Percentiles rank a stretch among this genome's conserved stretches.
Evolutionary conservation across 2,113 vertebrate genomes (phyloP).

Genomic region (Planiliza haematocheilus): DNA sequence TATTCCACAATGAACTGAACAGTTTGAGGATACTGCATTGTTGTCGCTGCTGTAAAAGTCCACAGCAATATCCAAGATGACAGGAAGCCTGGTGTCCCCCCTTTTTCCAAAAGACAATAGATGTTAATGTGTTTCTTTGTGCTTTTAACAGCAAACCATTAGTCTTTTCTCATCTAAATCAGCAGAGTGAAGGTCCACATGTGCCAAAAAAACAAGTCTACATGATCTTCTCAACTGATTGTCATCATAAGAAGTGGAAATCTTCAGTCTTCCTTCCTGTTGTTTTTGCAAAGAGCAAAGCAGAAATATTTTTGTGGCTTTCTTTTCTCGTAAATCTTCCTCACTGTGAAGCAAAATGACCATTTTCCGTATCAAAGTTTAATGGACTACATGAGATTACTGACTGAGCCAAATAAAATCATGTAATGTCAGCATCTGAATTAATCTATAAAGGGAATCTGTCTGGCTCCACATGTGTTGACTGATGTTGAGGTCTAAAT

Average conservation of each 20-base stretch:
- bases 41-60: too few species aligned
- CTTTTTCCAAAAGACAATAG: not conserved
- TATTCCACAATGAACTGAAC: not conserved
- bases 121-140: not conserved
- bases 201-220: slow-evolving; percentile 3
- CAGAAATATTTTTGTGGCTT: slow-evolving; percentile 42
- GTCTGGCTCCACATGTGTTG: slow-evolving; percentile 28
- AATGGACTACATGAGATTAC: slow-evolving; percentile 37
- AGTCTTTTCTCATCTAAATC: slow-evolving; percentile 11
- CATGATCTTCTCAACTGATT: slow-evolving; percentile 1
- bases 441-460: slow-evolving; percentile 9
- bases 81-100: not conserved
- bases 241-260: not conserved
- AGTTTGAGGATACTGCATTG: not conserved
- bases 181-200: not conserved
- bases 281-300: slow-evolving; percentile 13
- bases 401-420: slow-evolving; percentile 36
- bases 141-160: slow-evolving; percentile 7
- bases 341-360: not conserved
- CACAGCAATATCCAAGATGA: not conserved
- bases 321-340: slow-evolving; percentile 23
- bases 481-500: slow-evolving; percentile 12
- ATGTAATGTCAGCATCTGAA: slow-evolving; percentile 7
- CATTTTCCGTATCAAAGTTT: slow-evolving; percentile 32
- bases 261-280: slow-evolving; percentile 1